phyloP scores from a whole-genome alignment of 23 tunicate genomes.

The Ciona savignyi region DNA sequence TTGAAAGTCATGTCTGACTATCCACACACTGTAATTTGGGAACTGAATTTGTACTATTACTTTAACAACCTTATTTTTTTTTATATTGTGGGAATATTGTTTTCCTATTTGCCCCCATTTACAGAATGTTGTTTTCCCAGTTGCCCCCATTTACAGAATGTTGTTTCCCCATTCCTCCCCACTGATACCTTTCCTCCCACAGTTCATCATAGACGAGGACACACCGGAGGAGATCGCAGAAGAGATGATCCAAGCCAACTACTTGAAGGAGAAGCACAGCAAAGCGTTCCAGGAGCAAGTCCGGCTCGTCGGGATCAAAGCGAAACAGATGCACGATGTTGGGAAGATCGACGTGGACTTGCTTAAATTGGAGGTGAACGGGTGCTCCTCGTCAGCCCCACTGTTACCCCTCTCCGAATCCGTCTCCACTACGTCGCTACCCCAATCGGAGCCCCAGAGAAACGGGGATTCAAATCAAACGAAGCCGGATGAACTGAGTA shows the following conservation, averaged over 20 bases:
- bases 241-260: constrained; percentile 74
- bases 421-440: constrained; percentile 38
- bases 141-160: no score
- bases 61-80: background rate
- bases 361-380: constrained; percentile 14
- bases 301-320: constrained; percentile 39
- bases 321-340: constrained; percentile 23
- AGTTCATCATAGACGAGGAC: constrained; percentile 94
- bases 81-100: no score
- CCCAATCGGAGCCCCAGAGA: constrained; percentile 9
- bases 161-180: no score
- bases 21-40: background rate
- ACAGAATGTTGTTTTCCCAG: no score
- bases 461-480: background rate
- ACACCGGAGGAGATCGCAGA: constrained; percentile 77
- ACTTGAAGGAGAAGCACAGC: constrained; percentile 68
- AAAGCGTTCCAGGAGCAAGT: constrained; percentile 61
- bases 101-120: no score
- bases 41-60: background rate
- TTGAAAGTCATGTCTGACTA: no score
- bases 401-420: constrained; percentile 24
- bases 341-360: constrained; percentile 14
- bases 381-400: constrained; percentile 7
- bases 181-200: constrained; percentile 6
- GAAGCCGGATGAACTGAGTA: constrained; percentile 35